Percentiles rank a stretch among this genome's conserved stretches.
These are phyloP conservation scores for Morus bassanus DNA, from an alignment of 2,797 vertebrate genomes.

Conservation along the genomic window DNA sequence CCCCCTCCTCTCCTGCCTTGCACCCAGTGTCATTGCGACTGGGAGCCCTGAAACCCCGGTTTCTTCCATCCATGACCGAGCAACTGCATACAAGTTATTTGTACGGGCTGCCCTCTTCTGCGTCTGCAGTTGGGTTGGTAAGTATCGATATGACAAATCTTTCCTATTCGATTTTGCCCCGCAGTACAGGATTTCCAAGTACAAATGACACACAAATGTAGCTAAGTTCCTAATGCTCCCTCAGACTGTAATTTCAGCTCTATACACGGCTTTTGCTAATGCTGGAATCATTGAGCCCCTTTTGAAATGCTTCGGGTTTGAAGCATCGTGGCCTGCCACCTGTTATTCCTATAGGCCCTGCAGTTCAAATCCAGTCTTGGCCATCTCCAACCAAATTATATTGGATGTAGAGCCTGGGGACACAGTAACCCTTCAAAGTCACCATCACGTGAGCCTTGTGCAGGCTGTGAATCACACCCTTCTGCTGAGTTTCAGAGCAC, in stretches of 20 bases:
- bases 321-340: not conserved
- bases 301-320: not conserved
- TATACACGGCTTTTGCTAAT: not conserved
- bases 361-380: not conserved
- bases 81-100: not conserved
- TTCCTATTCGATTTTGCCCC: not conserved
- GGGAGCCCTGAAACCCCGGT: not conserved
- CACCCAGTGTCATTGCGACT: rapidly evolving
- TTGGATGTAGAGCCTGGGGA: not conserved
- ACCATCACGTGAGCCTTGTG: not conserved
- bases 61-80: not conserved
- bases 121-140: not conserved
- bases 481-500: not conserved
- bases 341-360: not conserved
- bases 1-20: not conserved
- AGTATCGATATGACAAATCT: not conserved
- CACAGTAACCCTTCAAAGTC: not conserved
- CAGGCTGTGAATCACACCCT: not conserved
- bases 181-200: not conserved
- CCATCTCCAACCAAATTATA: not conserved
- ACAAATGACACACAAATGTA: not conserved
- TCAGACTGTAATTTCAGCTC: not conserved
- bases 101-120: not conserved
- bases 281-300: not conserved
- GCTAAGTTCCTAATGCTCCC: not conserved